Evolutionary conservation across 37 sponge, comb jelly and placozoan species (phyloP), one percentile per base, ranked within the genome.

Genomic region (Halichondria panicea): DNA sequence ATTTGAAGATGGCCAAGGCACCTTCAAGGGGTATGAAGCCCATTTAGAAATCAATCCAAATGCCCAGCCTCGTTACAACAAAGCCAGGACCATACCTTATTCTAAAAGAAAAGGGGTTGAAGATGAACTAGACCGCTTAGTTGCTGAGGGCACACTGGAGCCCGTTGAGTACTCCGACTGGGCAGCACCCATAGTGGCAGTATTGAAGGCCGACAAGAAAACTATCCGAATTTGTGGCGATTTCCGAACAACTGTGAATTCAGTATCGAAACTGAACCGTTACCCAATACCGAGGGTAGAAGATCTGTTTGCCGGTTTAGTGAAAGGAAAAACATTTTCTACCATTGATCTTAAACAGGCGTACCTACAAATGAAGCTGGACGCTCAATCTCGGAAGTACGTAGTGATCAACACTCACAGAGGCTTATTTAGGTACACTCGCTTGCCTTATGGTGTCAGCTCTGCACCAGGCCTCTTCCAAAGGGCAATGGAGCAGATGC

Each of bases 381-480:
- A 74, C 30, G 78, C 31, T 28, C 42, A 48, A 43, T 82, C 82
- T 28, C 50, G 46, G 44, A 25, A 58, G 63, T 69, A 76, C 37
- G 41, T 70, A 9, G 74, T 76, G 43, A 79, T 89, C 32, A 90
- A 84, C 48, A 90, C 91, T 18, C 85, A 74, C 34, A 68, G 70
- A 53, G 85, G 91, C 0, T 59, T 85, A 15, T 90, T 63, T 63
- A 28, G 67, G 28, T 90, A 81, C 63, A 85, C 53, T 48, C 43
- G 91, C 6, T 52, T 90, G 63, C 91, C 91, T 12, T 84, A 79
- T 75, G 85, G 91, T 15, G 60, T 90, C 19, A 38, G 82, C 13
- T 81, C 78, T 19, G 77, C 86, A 4, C 69, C 81, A 19, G 76
- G 84, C 21, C 80, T 90, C 18, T 90, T 90, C 64, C 91, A 90